Base-by-base conservation (phyloP, 92 coral and sea anemone species). In the Paramuricea clavata region DNA sequence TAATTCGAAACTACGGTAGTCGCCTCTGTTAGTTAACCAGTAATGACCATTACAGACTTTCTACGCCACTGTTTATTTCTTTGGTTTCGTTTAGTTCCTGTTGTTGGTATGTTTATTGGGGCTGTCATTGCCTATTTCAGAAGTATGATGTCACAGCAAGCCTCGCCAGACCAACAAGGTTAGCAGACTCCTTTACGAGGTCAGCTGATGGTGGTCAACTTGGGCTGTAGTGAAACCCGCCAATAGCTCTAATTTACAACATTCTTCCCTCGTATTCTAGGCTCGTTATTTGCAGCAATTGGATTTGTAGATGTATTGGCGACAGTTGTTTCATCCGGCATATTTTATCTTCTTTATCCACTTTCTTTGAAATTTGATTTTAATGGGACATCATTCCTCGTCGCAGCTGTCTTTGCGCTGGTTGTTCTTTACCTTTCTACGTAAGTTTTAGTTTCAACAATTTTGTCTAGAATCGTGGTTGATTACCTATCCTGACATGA, bases 291-390 rank as follows among this genome's bases (percentile, higher is more conserved):
- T 72, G 94, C 95, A 1, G 94, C 90, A 1, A 72, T 90, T 79
- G 93, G 91, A 25, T 75, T 94, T 25, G 76, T 91, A 5, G 83
- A 68, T 15, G 67, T 90, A 0, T n/a, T 90, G 78, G 88, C 76
- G 22, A 95, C 91, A 75, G 83, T 95, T 21, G 47, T 69, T 23
- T 94, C 95, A 1, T 90, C 92, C 0, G 54, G 79, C 33, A 12
- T 92, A 34, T 95, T 95, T 78, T 94, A 94, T 81, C 83, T 82
- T 21, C 81, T 95, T 33, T 95, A 95, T 82, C 97, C 94, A 26
- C 30, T 81, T 16, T 92, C 98, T 21, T 76, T 95, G 47, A 69
- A 83, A 11, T 79, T 91, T 43, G 81, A 76, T 69, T 92, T 95
- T 70, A 89, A 91, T 6, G 98, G 98, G n/a, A 15, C 65, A 21